These are phyloP conservation scores for Macropus fuliginosus DNA, from an alignment of 2,797 vertebrate species.

Conservation along the genomic window DNA sequence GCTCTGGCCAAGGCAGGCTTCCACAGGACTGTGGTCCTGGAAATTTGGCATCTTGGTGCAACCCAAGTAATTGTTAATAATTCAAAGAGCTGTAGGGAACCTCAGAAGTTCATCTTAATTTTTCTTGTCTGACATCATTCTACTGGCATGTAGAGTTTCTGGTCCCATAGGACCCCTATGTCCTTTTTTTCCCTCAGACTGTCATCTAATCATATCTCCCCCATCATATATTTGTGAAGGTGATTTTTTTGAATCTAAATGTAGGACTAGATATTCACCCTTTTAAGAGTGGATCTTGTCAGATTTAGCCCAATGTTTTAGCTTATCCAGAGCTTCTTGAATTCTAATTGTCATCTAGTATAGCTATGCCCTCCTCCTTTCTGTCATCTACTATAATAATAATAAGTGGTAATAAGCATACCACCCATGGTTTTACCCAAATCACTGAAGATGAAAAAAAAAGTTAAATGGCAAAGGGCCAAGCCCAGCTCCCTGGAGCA, in stretches of 20 bases:
- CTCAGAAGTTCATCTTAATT: not conserved
- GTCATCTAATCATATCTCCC: not conserved
- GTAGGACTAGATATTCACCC: not conserved
- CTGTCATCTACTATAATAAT: not conserved
- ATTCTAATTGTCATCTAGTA: not conserved
- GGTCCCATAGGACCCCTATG: not conserved
- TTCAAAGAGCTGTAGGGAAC: not conserved
- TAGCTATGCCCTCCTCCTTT: not conserved
- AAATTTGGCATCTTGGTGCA: not conserved
- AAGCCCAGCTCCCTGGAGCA: not conserved
- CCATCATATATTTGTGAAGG: not conserved
- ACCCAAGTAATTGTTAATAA: not conserved
- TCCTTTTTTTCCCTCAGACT: not conserved
- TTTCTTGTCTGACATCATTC: not conserved
- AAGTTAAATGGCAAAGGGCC: not conserved
- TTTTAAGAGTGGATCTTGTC: not conserved
- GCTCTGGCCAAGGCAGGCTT: not conserved
- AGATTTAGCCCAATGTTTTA: not conserved
- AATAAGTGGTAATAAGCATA: not conserved
- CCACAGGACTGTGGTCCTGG: not conserved
- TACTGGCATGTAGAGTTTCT: not conserved
- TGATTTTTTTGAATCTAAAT: not conserved
- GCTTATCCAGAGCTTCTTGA: not conserved
- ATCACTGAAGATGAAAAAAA: not conserved
- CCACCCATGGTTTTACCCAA: not conserved